phyloP scores from a whole-genome alignment of 2,113 vertebrate genomes.

The Cairina moschata region DNA sequence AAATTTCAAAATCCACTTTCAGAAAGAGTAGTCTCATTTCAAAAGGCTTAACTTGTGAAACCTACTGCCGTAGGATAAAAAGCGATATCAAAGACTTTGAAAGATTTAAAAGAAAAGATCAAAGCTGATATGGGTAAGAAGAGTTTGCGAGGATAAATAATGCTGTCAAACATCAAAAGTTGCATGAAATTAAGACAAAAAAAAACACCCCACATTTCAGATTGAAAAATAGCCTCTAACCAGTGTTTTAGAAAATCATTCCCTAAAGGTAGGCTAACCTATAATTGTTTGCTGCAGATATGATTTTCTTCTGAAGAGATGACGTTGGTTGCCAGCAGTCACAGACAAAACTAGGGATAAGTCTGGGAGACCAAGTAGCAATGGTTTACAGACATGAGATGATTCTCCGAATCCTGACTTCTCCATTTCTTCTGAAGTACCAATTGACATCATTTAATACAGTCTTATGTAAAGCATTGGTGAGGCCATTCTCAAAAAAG shows the following conservation, averaged over 20 bases:
- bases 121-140: neutral
- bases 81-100: neutral
- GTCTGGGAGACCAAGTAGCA: neutral
- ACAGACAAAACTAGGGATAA: neutral
- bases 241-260: neutral
- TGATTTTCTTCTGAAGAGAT: neutral
- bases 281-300: neutral
- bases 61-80: neutral
- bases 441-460: neutral
- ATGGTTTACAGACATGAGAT: neutral
- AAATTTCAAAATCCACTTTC: neutral
- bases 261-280: neutral
- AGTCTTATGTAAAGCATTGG: neutral
- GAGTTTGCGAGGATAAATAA: neutral
- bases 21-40: neutral
- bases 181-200: neutral
- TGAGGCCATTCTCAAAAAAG: neutral
- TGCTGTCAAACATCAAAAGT: neutral
- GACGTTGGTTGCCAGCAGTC: rapidly evolving
- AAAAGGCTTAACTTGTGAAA: neutral
- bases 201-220: neutral
- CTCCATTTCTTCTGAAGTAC: neutral
- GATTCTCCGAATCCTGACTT: neutral
- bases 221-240: neutral
- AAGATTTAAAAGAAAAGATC: neutral